phyloP scores from a whole-genome alignment of 1,140 invertebrate species.

The Dysdera silvatica region DNA sequence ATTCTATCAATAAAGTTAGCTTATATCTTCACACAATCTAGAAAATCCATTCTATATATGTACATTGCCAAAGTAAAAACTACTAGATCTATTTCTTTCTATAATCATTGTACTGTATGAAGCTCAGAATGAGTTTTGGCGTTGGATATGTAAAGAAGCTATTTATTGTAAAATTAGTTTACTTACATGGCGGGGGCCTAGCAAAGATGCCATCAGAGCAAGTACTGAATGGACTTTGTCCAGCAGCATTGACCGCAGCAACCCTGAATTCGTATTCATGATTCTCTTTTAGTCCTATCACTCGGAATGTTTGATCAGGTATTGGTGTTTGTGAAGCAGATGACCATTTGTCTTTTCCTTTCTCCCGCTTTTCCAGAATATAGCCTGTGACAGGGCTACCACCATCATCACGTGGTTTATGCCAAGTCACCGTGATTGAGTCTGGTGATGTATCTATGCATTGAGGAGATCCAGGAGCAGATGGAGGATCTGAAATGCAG shows the following conservation, averaged over 20 bases:
- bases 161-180: slow-evolving; percentile 34
- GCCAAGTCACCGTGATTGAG: slow-evolving; percentile 88
- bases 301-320: slow-evolving; percentile 68
- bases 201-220: slow-evolving; percentile 84
- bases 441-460: slow-evolving; percentile 82
- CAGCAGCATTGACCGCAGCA: slow-evolving; percentile 59
- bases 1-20: no score
- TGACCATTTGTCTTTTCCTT: slow-evolving; percentile 77
- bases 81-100: no score
- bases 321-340: slow-evolving; percentile 59
- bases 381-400: slow-evolving; percentile 95
- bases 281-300: slow-evolving; percentile 78
- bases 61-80: no score
- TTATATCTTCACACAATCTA: no score
- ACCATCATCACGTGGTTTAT: slow-evolving; percentile 80
- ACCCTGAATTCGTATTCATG: slow-evolving; percentile 93
- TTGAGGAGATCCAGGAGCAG: slow-evolving; percentile 75
- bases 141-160: no score
- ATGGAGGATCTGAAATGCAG: slow-evolving; percentile 61
- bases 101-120: no score
- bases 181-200: slow-evolving; percentile 66
- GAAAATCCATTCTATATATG: no score
- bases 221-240: slow-evolving; percentile 81
- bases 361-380: slow-evolving; percentile 93
- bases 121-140: no score